phyloP scores from a whole-genome alignment of 2,113 vertebrate species.

The Hippopotamus amphibius region DNA sequence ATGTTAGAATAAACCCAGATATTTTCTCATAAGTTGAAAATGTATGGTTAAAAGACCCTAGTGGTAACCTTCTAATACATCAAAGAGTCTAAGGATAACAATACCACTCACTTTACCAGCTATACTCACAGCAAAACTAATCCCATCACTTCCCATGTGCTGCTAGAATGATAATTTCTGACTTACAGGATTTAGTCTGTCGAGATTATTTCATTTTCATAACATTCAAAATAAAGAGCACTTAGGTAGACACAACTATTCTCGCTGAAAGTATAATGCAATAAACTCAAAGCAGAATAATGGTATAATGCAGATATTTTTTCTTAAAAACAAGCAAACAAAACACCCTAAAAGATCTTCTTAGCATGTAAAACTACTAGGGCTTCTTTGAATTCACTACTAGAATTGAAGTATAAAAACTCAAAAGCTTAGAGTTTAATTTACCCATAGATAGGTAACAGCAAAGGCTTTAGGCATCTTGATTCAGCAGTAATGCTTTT shows the following conservation, averaged over 20 bases:
- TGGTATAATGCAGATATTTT: background rate
- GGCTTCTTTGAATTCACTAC: background rate
- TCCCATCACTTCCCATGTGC: background rate
- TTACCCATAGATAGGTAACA: background rate
- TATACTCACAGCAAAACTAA: background rate
- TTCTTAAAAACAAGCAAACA: constrained; percentile 15
- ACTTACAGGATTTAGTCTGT: background rate
- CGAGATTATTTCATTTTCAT: background rate
- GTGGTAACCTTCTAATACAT: background rate
- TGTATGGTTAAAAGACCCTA: background rate
- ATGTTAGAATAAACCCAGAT: background rate
- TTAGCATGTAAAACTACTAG: background rate
- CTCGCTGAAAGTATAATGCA: background rate
- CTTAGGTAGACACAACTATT: background rate
- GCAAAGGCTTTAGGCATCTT: background rate
- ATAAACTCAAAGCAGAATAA: constrained; percentile 21
- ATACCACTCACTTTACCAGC: background rate
- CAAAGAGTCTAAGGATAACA: background rate
- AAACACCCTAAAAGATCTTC: background rate
- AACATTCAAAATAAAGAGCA: constrained; percentile 31
- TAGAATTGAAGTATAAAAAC: background rate
- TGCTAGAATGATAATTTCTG: background rate
- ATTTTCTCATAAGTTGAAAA: constrained; percentile 16
- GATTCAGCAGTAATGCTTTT: background rate
- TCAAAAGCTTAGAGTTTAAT: background rate